Percentiles rank a stretch among this genome's conserved stretches.
phyloP scores from a whole-genome alignment of 2,797 vertebrate species.

The Pseudochirops corinnae region DNA sequence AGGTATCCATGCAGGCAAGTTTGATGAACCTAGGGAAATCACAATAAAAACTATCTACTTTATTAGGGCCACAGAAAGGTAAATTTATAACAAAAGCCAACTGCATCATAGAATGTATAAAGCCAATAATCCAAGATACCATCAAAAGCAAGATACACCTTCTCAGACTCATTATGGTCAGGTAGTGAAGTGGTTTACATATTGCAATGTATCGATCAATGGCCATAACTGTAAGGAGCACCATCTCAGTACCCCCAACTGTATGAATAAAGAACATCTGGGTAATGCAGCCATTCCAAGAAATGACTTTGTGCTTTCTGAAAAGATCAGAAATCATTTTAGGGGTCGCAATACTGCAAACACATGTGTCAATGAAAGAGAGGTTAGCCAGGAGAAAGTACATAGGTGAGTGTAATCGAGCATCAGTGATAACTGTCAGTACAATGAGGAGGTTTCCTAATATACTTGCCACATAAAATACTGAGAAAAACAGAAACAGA shows the following conservation, averaged over 20 bases:
- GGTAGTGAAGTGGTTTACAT: constrained; percentile 76
- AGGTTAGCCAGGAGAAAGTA: constrained; percentile 78
- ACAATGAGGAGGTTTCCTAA: constrained; percentile 72
- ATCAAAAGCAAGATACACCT: constrained; percentile 64
- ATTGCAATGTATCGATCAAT: constrained; percentile 68
- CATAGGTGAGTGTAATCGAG: constrained; percentile 74
- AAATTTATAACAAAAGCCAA: constrained; percentile 51
- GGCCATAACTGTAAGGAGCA: constrained; percentile 72
- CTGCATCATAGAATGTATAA: constrained; percentile 74
- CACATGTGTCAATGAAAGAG: constrained; percentile 76
- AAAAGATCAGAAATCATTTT: constrained; percentile 79
- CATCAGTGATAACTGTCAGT: constrained; percentile 56
- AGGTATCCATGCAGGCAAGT: constrained; percentile 66
- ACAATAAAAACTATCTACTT: constrained; percentile 72
- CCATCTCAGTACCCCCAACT: constrained; percentile 73
- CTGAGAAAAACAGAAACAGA: constrained; percentile 63
- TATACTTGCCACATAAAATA: constrained; percentile 62
- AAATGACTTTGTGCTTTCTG: constrained; percentile 72
- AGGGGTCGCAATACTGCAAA: constrained; percentile 73
- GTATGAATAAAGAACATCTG: constrained; percentile 80
- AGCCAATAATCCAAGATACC: constrained; percentile 67
- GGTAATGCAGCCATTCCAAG: constrained; percentile 69
- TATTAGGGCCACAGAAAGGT: constrained; percentile 65
- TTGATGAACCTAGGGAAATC: constrained; percentile 70
- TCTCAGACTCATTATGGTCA: constrained; percentile 59